These are phyloP conservation scores for Oryzias javanicus DNA, from an alignment of 2,113 vertebrate genomes.

Conservation along the genomic window DNA sequence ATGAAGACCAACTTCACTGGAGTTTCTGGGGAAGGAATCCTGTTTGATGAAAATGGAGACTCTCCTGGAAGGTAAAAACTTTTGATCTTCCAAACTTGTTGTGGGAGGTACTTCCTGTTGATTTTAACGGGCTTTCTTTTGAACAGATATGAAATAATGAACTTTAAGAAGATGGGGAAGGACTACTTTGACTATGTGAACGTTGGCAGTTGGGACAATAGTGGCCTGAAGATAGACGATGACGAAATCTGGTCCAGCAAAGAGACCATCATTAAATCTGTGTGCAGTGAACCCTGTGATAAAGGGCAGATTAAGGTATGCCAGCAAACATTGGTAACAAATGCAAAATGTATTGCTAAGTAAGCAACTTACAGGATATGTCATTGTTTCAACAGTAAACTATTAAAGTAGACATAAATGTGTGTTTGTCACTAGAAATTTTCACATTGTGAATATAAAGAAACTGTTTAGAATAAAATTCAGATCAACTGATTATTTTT, in stretches of 20 bases:
- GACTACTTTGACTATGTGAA: constrained; percentile 97
- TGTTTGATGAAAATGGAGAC: constrained; percentile 96
- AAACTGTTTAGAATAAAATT: no score
- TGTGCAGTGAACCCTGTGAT: constrained; percentile 97
- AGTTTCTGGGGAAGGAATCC: constrained; percentile 91
- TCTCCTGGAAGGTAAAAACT: constrained; percentile 90
- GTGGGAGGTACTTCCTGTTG: not conserved
- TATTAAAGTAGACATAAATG: not conserved
- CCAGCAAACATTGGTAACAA: no score
- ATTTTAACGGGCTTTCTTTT: not conserved
- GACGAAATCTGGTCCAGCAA: constrained; percentile 94
- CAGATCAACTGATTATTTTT: no score
- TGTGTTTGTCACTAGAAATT: not conserved
- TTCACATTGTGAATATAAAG: not conserved
- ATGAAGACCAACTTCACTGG: constrained; percentile 98
- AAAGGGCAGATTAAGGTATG: constrained; percentile 97
- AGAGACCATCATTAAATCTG: constrained; percentile 87
- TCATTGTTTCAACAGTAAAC: no score
- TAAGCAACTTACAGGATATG: no score
- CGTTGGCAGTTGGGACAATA: constrained; percentile 96
- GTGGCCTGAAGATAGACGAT: constrained; percentile 93
- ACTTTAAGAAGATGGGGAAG: constrained; percentile 98
- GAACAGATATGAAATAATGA: constrained; percentile 97
- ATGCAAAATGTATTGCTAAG: not conserved
- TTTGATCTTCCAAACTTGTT: not conserved